These are phyloP conservation scores for Xestia sexstrigata DNA, from an alignment of 2,888 invertebrate genomes.

Conservation along the genomic window DNA sequence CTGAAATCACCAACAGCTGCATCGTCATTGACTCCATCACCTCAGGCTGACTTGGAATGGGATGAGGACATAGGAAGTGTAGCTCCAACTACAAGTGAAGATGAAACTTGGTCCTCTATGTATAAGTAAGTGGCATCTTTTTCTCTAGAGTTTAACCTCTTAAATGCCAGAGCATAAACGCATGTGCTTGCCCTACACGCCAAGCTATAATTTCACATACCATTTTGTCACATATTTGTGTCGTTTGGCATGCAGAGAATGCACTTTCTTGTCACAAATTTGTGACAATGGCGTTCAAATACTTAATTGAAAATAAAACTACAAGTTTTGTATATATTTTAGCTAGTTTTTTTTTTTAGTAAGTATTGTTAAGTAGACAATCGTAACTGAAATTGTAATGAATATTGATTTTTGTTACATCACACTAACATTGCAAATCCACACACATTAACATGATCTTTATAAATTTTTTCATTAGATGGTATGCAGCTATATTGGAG, in stretches of 20 bases:
- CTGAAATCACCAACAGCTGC: slow-evolving; percentile 77
- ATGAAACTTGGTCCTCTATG: slow-evolving; percentile 89
- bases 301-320: too few relatives aligned
- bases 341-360: too few relatives aligned
- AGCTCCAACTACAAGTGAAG: slow-evolving; percentile 87
- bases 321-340: too few relatives aligned
- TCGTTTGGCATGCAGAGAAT: too few relatives aligned
- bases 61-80: slow-evolving; percentile 93
- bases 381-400: neutral
- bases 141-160: neutral
- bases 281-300: too few relatives aligned
- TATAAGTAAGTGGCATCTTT: slow-evolving; percentile 80
- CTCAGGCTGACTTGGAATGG: slow-evolving; percentile 92
- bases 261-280: too few relatives aligned
- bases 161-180: too few relatives aligned
- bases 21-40: slow-evolving; percentile 76
- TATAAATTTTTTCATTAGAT: slow-evolving; percentile 84
- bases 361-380: too few relatives aligned
- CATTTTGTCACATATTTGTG: too few relatives aligned
- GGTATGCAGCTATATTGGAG: slow-evolving; percentile 94
- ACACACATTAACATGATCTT: slow-evolving; percentile 10
- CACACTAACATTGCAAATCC: neutral
- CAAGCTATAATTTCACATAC: too few relatives aligned
- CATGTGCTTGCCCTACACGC: too few relatives aligned
- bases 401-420: neutral